Evolutionary conservation across 2,113 vertebrate genomes (phyloP), one percentile per base, ranked within the genome.

Genomic region (Vulpes vulpes): DNA sequence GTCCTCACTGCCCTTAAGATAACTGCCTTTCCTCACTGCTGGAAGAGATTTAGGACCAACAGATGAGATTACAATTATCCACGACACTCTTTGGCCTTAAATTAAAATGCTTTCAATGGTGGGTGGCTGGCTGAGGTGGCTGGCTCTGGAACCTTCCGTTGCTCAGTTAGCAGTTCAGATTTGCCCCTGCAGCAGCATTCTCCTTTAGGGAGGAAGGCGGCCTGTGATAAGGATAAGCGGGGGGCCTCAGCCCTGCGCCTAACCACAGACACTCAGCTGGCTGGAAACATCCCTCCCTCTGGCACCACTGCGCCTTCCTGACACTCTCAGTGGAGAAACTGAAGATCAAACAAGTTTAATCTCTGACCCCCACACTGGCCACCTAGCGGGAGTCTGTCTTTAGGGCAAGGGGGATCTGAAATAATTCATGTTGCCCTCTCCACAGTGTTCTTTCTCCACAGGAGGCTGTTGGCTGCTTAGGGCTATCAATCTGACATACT

Each of bases 271-370:
- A 30, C 67, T 79, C 32, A 20, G 49, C 35, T 62, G n/a, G 16
- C 60, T 74, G 23, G 35, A 83, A 78, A 59, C 64, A 69, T 49
- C 71, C 64, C 82, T 80, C 79, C 74, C 79, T 80, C 25, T 5
- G 89, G 73, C 82, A 62, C 20, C n/a, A 9, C 16, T 59, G 62
- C 43, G 65, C 84, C 60, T 88, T 69, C 30, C 78, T 25, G 43
- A 60, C 53, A 59, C 16, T 85, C 82, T 94, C 89, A 35, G 0
- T 27, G 80, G 32, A 69, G 85, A 80, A 79, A n/a, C 32, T 14
- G 53, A 83, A 92, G 87, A 96, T 96, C 94, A 97, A 93, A 89
- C 32, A 53, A 11, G 22, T 73, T 71, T 94, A 65, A 76, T 92
- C 69, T 92, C 67, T 92, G 38, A 73, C 86, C 93, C 53, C 9